A percentile compares a stretch with the other conserved stretches of the same genome.
phyloP scores from a whole-genome alignment of 2,888 invertebrate species.

The Cryptocheilus praepositus region DNA sequence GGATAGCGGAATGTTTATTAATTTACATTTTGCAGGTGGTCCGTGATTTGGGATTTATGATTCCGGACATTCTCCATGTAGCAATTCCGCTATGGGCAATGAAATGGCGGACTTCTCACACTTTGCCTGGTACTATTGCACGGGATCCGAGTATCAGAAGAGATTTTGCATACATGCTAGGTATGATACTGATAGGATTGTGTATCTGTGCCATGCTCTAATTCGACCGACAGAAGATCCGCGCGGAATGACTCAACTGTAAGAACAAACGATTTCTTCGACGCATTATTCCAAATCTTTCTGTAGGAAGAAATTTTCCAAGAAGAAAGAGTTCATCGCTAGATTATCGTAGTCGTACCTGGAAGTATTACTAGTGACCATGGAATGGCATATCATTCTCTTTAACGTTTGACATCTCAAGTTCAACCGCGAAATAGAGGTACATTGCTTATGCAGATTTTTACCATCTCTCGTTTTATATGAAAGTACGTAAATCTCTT shows the following conservation, averaged over 20 bases:
- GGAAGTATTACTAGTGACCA: conserved; percentile 7
- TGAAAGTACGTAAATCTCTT: no score
- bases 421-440: no score
- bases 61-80: conserved; percentile 81
- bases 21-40: conserved; percentile 73
- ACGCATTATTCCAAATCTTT: no score
- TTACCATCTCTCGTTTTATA: no score
- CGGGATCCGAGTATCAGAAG: conserved; percentile 64
- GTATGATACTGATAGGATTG: conserved; percentile 66
- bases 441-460: no score
- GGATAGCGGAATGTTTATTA: conserved; percentile 7
- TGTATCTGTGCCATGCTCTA: conserved; percentile 64
- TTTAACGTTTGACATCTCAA: neutral
- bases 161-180: conserved; percentile 67
- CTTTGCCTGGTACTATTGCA: conserved; percentile 62
- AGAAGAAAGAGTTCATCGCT: neutral
- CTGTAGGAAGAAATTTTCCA: no score
- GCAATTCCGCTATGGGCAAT: conserved; percentile 78
- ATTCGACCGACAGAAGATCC: conserved; percentile 5
- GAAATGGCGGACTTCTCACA: conserved; percentile 62
- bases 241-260: no score
- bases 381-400: conserved; percentile 5
- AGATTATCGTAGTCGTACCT: conserved; percentile 8
- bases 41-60: conserved; percentile 82
- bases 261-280: no score